These are phyloP conservation scores for Diloba caeruleocephala DNA, from an alignment of 2,888 invertebrate species.

Conservation along the genomic window DNA sequence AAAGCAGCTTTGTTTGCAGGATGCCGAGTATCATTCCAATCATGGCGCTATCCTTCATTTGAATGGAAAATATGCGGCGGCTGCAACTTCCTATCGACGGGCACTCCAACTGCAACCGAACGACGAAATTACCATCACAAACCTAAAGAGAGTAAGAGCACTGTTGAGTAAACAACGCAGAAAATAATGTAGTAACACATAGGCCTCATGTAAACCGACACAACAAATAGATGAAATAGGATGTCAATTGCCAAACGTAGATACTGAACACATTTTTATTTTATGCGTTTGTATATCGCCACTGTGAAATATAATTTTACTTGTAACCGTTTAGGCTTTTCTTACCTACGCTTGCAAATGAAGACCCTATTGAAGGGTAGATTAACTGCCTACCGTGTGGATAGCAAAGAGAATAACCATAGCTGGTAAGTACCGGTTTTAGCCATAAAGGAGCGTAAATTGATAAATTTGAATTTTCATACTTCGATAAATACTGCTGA, in stretches of 20 bases:
- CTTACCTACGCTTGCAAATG: slow-evolving; percentile 47
- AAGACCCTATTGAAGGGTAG: slow-evolving; percentile 44
- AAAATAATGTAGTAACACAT: slow-evolving; percentile 62
- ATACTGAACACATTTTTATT: slow-evolving; percentile 58
- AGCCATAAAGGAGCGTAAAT: slow-evolving; percentile 24
- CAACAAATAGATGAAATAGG: slow-evolving; percentile 62
- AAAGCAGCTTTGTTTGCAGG: slow-evolving; percentile 83
- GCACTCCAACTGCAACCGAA: slow-evolving; percentile 96
- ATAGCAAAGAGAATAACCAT: slow-evolving; percentile 15
- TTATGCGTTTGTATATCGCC: slow-evolving; percentile 56
- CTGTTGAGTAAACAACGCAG: slow-evolving; percentile 78
- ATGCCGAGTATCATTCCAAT: slow-evolving; percentile 97
- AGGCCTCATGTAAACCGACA: slow-evolving; percentile 47
- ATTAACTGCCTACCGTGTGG: slow-evolving; percentile 26
- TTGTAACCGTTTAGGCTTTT: slow-evolving; percentile 29
- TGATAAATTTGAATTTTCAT: slow-evolving; percentile 38
- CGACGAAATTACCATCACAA: slow-evolving; percentile 96
- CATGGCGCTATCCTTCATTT: slow-evolving; percentile 98
- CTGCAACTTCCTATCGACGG: slow-evolving; percentile 95
- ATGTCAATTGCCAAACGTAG: slow-evolving; percentile 84
- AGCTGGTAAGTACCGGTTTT: slow-evolving; percentile 26
- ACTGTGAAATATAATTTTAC: slow-evolving; percentile 33
- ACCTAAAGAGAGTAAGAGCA: slow-evolving; percentile 91
- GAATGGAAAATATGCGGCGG: slow-evolving; percentile 96
- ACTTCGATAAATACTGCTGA: slow-evolving; percentile 20